Conservation (phyloP, 2,888 invertebrate species). For the Bombyx huttoni region DNA sequence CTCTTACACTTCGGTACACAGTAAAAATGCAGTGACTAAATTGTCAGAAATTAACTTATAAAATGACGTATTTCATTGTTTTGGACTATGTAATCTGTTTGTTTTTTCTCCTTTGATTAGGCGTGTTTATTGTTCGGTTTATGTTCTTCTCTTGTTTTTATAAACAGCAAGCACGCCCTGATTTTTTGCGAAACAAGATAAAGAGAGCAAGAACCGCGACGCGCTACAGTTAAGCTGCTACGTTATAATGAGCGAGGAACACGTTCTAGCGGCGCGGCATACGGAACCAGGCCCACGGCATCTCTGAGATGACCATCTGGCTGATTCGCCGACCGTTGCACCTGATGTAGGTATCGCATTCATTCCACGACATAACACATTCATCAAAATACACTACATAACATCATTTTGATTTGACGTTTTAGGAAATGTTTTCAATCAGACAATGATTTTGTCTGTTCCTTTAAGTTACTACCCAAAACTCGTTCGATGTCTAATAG, state of each 20-base stretch:
- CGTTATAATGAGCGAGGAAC: slow-evolving; percentile 28
- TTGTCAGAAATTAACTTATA: neutral
- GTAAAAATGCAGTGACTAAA: neutral
- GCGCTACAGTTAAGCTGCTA: slow-evolving; percentile 41
- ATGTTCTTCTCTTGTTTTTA: neutral
- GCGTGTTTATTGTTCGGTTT: neutral
- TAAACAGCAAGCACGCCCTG: neutral
- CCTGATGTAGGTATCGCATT: slow-evolving; percentile 11
- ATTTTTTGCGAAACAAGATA: slow-evolving; percentile 7
- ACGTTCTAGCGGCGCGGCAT: slow-evolving; percentile 26
- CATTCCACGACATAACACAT: slow-evolving; percentile 9
- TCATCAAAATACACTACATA: neutral
- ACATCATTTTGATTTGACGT: neutral
- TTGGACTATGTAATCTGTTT: neutral
- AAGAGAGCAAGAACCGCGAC: slow-evolving; percentile 34
- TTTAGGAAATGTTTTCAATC: too few relatives aligned
- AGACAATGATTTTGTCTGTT: too few relatives aligned
- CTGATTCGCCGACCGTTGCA: slow-evolving; percentile 17
- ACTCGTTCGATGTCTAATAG: neutral
- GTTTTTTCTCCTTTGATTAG: neutral
- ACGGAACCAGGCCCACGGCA: slow-evolving; percentile 19
- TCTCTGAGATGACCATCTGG: slow-evolving; percentile 19
- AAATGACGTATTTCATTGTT: too few relatives aligned
- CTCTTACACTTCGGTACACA: too few relatives aligned
- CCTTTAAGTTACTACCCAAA: neutral